Percentiles rank a stretch among this genome's conserved stretches.
These are phyloP conservation scores for Phalera bucephala DNA, from an alignment of 2,888 invertebrate species.

Conservation along the genomic window DNA sequence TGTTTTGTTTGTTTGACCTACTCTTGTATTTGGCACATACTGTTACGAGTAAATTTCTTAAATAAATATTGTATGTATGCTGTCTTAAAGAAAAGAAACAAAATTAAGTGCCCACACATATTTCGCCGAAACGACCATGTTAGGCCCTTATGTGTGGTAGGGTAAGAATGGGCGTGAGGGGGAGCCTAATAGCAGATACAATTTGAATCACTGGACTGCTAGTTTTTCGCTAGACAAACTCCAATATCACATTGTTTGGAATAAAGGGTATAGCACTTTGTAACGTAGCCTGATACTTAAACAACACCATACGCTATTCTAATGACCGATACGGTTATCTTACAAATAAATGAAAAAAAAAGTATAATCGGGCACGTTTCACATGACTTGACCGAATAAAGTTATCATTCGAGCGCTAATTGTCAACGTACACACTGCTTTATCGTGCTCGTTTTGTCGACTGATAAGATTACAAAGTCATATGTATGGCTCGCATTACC, in stretches of 20 bases:
- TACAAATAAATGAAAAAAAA: conserved; percentile 33
- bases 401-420: conserved; percentile 68
- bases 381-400: conserved; percentile 52
- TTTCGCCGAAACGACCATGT: too few relatives aligned
- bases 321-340: conserved; percentile 40
- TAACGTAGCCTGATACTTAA: conserved; percentile 5
- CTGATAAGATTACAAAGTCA: conserved; percentile 76
- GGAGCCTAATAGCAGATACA: too few relatives aligned
- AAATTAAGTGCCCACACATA: too few relatives aligned
- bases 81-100: too few relatives aligned
- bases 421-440: conserved; percentile 65
- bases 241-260: too few relatives aligned
- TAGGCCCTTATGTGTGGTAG: too few relatives aligned
- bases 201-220: too few relatives aligned
- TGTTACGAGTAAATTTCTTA: conserved; percentile 12
- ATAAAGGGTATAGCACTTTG: too few relatives aligned
- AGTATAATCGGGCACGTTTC: conserved; percentile 42
- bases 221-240: too few relatives aligned
- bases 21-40: conserved; percentile 14
- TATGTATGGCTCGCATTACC: conserved; percentile 65
- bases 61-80: conserved; percentile 21
- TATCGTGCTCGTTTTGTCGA: conserved; percentile 64
- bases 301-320: conserved; percentile 16
- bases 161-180: too few relatives aligned
- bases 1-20: too few relatives aligned